Evolutionary conservation across 2,113 vertebrate genomes (phyloP).

Genomic region (Furnarius figulus): DNA sequence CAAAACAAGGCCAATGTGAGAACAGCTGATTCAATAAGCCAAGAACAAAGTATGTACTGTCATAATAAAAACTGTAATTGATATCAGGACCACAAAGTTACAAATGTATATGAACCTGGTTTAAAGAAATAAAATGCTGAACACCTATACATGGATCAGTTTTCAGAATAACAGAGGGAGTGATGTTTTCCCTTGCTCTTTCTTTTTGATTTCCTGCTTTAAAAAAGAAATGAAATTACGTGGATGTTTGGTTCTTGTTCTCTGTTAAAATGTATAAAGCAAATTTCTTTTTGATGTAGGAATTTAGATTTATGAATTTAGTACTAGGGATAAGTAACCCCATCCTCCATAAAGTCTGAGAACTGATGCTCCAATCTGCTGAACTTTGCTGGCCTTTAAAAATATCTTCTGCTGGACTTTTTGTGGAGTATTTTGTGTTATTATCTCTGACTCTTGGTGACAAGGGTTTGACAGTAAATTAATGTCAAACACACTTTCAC

Average conservation of each 20-base stretch:
- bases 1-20: background rate
- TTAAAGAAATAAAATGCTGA: background rate
- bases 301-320: background rate
- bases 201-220: background rate
- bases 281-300: background rate
- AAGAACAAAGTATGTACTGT: slow-evolving; percentile 52
- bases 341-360: background rate
- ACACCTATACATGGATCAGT: background rate
- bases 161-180: background rate
- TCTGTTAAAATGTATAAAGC: background rate
- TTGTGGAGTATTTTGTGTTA: background rate
- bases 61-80: background rate
- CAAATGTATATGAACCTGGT: background rate
- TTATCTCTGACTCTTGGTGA: background rate
- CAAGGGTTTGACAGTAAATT: background rate
- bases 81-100: background rate
- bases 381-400: background rate
- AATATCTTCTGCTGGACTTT: background rate
- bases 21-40: background rate
- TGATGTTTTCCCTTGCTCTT: background rate
- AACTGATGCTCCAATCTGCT: background rate
- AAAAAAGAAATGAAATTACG: background rate
- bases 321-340: background rate
- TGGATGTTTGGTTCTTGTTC: background rate
- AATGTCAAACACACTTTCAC: background rate